phyloP scores from a whole-genome alignment of 2,888 invertebrate genomes.

The Troglohyphantes excavatus region DNA sequence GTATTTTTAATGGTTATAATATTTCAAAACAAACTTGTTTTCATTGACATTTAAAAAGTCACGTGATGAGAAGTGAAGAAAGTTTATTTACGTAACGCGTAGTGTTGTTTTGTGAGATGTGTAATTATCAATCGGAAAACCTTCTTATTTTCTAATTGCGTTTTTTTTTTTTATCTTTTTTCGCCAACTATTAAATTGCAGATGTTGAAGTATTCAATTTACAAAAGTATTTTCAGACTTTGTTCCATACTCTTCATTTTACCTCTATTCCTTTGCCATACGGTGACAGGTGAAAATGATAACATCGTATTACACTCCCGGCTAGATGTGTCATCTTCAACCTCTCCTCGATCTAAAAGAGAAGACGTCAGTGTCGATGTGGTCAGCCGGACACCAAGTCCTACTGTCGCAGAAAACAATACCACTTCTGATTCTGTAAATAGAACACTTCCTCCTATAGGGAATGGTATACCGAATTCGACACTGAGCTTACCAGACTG shows the following conservation, averaged over 20 bases:
- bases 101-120: constrained; percentile 9
- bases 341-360: constrained; percentile 11
- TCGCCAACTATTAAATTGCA: not conserved
- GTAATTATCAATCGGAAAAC: constrained; percentile 20
- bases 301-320: not conserved
- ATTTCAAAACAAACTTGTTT: no score
- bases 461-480: constrained; percentile 28
- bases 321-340: not conserved
- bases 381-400: constrained; percentile 1
- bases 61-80: constrained; percentile 52
- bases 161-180: constrained; percentile 19
- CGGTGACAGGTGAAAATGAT: constrained; percentile 34
- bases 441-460: constrained; percentile 10
- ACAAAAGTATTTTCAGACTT: not conserved
- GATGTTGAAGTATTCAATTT: constrained; percentile 32
- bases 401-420: not conserved
- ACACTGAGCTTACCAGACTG: constrained; percentile 57
- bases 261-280: constrained; percentile 55
- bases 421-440: not conserved
- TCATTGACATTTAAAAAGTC: not conserved
- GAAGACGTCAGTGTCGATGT: not conserved
- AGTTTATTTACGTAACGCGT: constrained; percentile 47
- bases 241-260: not conserved
- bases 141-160: constrained; percentile 6
- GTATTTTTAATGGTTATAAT: no score